Conservation (phyloP, 2,113 vertebrate genomes). For the Elephas maximus region DNA sequence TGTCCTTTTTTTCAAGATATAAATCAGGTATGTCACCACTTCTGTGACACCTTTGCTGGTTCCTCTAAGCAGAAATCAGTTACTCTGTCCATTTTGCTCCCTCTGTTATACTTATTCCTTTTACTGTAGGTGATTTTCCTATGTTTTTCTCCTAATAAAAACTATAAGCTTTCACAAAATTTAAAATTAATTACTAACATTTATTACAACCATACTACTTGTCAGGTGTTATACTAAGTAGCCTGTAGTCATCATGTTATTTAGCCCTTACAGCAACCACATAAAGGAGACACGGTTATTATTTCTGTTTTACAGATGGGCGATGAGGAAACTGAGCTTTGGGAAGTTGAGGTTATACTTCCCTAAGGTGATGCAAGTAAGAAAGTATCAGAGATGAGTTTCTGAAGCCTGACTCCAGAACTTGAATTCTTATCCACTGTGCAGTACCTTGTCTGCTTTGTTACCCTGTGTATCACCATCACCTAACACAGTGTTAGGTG, state of each 20-base stretch:
- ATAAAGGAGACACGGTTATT: neutral
- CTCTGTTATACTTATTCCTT: neutral
- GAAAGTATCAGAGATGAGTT: neutral
- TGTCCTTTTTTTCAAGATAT: neutral
- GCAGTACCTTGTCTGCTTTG: neutral
- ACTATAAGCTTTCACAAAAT: neutral
- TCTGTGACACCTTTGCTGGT: neutral
- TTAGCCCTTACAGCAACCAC: neutral
- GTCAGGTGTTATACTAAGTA: neutral
- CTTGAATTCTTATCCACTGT: neutral
- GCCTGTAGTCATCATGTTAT: neutral
- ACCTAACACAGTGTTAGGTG: neutral
- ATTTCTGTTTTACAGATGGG: neutral
- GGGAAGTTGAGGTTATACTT: neutral
- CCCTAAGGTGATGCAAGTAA: neutral
- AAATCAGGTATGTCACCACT: neutral
- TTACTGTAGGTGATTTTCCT: neutral
- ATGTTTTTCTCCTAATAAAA: neutral
- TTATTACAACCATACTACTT: neutral
- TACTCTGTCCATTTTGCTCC: neutral
- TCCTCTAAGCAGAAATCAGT: neutral
- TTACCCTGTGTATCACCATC: neutral
- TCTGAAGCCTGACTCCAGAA: neutral
- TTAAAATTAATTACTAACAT: neutral
- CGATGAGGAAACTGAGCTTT: neutral